These are phyloP conservation scores for Protonibea diacanthus DNA, from an alignment of 2,797 vertebrate genomes.

Conservation along the genomic window DNA sequence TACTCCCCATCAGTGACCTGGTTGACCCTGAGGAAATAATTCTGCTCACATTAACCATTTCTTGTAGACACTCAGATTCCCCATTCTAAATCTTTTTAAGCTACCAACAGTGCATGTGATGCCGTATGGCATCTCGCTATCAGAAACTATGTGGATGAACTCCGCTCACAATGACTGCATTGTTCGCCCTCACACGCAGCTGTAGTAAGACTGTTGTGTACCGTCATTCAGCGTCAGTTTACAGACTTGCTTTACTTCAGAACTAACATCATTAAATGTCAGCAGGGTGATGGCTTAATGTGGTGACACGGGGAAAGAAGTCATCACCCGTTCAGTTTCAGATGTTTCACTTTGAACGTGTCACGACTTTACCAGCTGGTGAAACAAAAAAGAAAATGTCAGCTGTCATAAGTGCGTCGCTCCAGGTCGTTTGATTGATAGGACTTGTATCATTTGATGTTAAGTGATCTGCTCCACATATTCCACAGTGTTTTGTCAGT, in stretches of 20 bases:
- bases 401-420: conserved; percentile 4
- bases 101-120: conserved; percentile 19
- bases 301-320: background rate
- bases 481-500: conserved; percentile 16
- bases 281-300: conserved; percentile 5
- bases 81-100: conserved; percentile 4
- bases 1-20: background rate
- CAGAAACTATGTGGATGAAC: conserved; percentile 65
- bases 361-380: conserved; percentile 5
- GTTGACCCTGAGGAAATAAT: conserved; percentile 17
- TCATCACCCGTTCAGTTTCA: conserved; percentile 5
- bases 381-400: conserved; percentile 26
- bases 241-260: conserved; percentile 33
- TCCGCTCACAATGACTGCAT: conserved; percentile 64
- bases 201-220: conserved; percentile 26
- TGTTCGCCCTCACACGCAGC: conserved; percentile 54
- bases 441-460: conserved; percentile 24
- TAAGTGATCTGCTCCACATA: conserved; percentile 6
- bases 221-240: conserved; percentile 42
- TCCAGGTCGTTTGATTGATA: conserved; percentile 31
- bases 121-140: conserved; percentile 31
- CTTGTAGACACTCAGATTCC: conserved; percentile 13
- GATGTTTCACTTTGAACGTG: conserved; percentile 17
- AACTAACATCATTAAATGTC: conserved; percentile 23
- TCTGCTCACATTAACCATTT: conserved; percentile 24